phyloP scores from a whole-genome alignment of 2,113 vertebrate genomes.

The Marcusenius ussheri region DNA sequence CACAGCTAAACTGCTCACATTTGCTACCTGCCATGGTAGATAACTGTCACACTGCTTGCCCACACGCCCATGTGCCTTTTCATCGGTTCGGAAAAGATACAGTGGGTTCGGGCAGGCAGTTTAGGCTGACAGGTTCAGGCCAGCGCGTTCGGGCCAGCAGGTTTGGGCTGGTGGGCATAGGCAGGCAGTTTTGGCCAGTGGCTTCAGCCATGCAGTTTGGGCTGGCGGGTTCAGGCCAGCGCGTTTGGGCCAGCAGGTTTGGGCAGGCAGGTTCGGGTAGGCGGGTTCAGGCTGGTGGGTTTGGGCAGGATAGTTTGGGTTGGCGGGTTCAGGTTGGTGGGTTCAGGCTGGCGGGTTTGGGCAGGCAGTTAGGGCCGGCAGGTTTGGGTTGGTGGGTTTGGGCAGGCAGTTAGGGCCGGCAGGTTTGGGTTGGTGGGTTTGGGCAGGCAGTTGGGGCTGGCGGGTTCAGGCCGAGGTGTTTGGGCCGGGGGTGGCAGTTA shows the following conservation, averaged over 20 bases:
- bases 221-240: no score
- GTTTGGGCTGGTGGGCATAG: no score
- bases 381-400: not conserved
- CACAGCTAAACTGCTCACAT: slow-evolving; percentile 55
- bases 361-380: no score
- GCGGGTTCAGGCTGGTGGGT: no score
- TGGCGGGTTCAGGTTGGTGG: accelerated
- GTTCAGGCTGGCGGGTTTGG: accelerated
- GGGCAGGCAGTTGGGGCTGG: not conserved
- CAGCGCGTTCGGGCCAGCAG: no score
- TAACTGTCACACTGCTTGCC: not conserved
- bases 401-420: not conserved
- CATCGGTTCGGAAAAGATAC: not conserved
- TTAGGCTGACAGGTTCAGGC: not conserved
- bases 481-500: not conserved
- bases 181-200: no score
- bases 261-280: no score
- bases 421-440: no score
- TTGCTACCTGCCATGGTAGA: slow-evolving; percentile 40
- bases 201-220: no score
- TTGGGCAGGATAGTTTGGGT: no score
- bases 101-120: no score
- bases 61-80: not conserved
- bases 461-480: not conserved
- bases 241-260: no score